phyloP scores from a whole-genome alignment of 2,888 invertebrate species.

The Deilephila porcellus region DNA sequence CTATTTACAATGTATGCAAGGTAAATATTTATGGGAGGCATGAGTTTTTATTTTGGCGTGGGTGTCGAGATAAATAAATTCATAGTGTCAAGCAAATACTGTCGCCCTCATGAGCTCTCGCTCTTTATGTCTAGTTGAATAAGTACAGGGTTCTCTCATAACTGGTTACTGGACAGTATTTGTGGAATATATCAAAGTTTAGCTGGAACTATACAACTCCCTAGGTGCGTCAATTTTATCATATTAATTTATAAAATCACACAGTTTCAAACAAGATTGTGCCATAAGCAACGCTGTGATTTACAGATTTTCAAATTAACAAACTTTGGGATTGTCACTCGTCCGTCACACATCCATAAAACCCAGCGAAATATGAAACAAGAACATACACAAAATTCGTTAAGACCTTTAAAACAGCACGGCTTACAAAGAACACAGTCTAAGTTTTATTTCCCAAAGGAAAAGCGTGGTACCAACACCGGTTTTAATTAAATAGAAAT shows the following conservation, averaged over 20 bases:
- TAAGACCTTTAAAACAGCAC: slow-evolving; percentile 41
- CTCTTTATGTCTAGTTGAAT: background rate
- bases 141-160: background rate
- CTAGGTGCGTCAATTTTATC: slow-evolving; percentile 3
- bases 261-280: background rate
- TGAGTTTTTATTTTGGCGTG: background rate
- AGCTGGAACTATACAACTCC: background rate
- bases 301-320: background rate
- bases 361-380: slow-evolving; percentile 11
- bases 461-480: slow-evolving; percentile 35
- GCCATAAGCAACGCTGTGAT: background rate
- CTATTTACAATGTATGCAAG: background rate
- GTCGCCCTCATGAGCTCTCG: background rate
- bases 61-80: background rate
- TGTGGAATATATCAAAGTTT: no score
- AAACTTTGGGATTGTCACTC: background rate
- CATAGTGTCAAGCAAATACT: background rate
- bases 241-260: background rate
- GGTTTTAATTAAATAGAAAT: slow-evolving; percentile 47
- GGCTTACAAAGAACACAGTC: slow-evolving; percentile 38
- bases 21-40: background rate
- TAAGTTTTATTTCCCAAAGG: slow-evolving; percentile 47
- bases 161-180: background rate
- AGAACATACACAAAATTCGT: slow-evolving; percentile 33
- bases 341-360: slow-evolving; percentile 17